A percentile compares a stretch with the other conserved stretches of the same genome.
Evolutionary conservation across 2,888 invertebrate genomes (phyloP).

Genomic region (Calliopum simillimum): DNA sequence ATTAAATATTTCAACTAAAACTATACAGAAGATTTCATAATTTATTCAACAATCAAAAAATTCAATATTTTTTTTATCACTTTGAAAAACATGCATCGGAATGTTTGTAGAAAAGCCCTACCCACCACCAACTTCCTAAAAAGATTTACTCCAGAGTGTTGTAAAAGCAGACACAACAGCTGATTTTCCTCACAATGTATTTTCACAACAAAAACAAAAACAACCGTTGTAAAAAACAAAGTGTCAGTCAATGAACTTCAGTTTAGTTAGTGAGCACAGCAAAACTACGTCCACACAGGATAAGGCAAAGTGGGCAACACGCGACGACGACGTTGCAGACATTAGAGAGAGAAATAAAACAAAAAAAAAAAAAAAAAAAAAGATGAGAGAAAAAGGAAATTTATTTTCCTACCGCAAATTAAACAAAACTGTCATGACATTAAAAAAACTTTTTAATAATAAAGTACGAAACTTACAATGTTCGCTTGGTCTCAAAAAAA

Average conservation of each 20-base stretch:
- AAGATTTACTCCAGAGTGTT: too few species aligned
- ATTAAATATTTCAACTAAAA: too few species aligned
- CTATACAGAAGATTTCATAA: too few species aligned
- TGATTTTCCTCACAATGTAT: background rate
- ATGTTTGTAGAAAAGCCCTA: too few species aligned
- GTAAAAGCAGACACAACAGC: conserved; percentile 8
- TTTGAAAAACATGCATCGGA: too few species aligned
- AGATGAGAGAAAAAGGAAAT: background rate
- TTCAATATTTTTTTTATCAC: too few species aligned
- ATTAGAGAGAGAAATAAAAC: background rate
- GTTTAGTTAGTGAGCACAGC: conserved; percentile 10
- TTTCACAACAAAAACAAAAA: conserved; percentile 8
- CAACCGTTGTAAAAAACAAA: background rate
- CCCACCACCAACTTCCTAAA: too few species aligned
- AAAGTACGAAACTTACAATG: conserved; percentile 15
- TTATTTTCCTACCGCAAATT: too few species aligned
- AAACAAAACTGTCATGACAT: background rate
- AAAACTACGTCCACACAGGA: conserved; percentile 17
- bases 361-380: conserved; percentile 6
- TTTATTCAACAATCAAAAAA: too few species aligned
- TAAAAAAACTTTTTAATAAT: too few species aligned
- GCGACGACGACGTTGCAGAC: too few species aligned
- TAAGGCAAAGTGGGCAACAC: background rate
- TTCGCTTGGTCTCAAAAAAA: background rate
- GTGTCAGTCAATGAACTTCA: conserved; percentile 36